Base-by-base conservation (phyloP, 2,888 invertebrate genomes). In the Cryptus viduatorius region DNA sequence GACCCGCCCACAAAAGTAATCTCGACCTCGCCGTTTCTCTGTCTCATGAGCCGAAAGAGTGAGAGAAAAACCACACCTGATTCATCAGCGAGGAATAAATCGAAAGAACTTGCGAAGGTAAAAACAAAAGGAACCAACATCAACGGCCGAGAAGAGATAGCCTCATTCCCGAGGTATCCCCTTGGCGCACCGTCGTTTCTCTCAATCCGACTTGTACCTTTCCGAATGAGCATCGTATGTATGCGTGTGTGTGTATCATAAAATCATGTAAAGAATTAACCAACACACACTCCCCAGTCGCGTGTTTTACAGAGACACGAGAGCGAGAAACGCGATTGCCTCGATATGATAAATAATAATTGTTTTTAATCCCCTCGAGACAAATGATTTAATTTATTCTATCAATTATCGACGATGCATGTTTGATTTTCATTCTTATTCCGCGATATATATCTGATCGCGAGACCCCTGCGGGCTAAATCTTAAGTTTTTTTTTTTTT, bases 1-100 rank as follows among this genome's bases (percentile, higher is more conserved):
- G 92, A 92, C 91, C 93, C 93, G 93, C 93, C 93, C 93, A 93
- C 93, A 92, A 93, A 93, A 93, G 93, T 93, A 93, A 93, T 93
- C 92, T 93, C 90, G 89, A 90, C 87, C 88, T 90, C 87, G 82
- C 78, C 78, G 53, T 64, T 37, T 44, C 83, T 79, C 78, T 72
- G 75, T 73, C 78, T 61, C 83, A 65, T 69, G 76, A 71, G 37
- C 29, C 50, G 86, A 85, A 86, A 83, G 86, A 86, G 69, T 31
- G 73, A 83, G 72, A 78, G 79, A 83, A 81, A 85, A 86, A 85
- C 83, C 69, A 81, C 92, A 92, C 91, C 93, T 93, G 93, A 93
- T 93, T 93, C 93, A 93, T 93, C 93, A 93, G 90, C 90, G 87
- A 83, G 87, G 90, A 90, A 92, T 92, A 92, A 91, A 93, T 93